A percentile compares a stretch with the other conserved stretches of the same genome.
These are phyloP conservation scores for Rhorus exstirpatorius DNA, from an alignment of 2,888 invertebrate species.

Conservation along the genomic window DNA sequence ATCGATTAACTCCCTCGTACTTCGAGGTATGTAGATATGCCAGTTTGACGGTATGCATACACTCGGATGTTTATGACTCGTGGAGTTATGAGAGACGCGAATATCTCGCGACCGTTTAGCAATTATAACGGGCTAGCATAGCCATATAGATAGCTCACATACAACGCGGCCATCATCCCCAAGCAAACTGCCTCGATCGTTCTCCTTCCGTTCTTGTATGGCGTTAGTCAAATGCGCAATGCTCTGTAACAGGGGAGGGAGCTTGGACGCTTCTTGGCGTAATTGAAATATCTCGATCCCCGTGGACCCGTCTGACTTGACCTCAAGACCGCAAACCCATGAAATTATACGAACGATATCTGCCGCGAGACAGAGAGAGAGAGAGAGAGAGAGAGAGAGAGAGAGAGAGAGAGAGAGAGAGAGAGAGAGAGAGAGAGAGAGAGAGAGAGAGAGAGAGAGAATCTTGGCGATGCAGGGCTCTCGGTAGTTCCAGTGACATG, in stretches of 20 bases:
- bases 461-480: not conserved
- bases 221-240: no score
- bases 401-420: conserved; percentile 1
- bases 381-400: not conserved
- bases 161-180: not conserved
- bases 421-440: not conserved
- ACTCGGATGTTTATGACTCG: conserved; percentile 71
- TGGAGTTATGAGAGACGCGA: conserved; percentile 73
- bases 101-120: conserved; percentile 69
- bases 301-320: conserved; percentile 75
- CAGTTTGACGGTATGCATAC: conserved; percentile 66
- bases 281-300: conserved; percentile 83
- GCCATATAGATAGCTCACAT: conserved; percentile 3
- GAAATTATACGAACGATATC: conserved; percentile 78
- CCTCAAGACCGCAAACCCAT: conserved; percentile 80
- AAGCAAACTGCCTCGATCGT: conserved; percentile 17
- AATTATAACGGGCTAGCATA: conserved; percentile 72
- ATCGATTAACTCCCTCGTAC: conserved; percentile 10
- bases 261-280: conserved; percentile 70
- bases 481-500: no score
- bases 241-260: no score
- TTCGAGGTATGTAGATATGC: conserved; percentile 61
- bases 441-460: not conserved
- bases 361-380: conserved; percentile 57
- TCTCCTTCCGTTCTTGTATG: conserved; percentile 25